A percentile compares a stretch with the other conserved stretches of the same genome.
Conservation (phyloP, 2,113 vertebrate species). For the Xerus inauris region DNA sequence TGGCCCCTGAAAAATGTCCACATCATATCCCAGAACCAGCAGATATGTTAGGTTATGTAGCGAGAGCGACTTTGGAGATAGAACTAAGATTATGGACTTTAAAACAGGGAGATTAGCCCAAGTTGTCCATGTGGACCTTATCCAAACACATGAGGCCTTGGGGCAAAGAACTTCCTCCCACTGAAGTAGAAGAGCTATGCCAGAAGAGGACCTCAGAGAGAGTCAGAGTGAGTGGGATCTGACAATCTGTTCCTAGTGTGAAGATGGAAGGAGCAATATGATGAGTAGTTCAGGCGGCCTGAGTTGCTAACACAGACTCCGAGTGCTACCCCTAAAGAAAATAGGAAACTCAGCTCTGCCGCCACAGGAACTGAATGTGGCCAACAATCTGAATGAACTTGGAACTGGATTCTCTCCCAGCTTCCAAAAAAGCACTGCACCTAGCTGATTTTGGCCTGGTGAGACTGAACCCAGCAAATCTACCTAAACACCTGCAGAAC, state of each 20-base stretch:
- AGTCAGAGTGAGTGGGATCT: not conserved
- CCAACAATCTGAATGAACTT: conserved; percentile 1
- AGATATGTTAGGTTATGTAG: not conserved
- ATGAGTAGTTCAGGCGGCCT: not conserved
- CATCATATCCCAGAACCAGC: not conserved
- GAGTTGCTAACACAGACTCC: not conserved
- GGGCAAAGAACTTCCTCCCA: not conserved
- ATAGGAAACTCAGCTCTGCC: not conserved
- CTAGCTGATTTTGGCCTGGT: not conserved
- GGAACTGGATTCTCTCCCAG: not conserved
- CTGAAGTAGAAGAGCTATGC: not conserved
- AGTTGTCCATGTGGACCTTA: not conserved
- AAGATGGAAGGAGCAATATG: not conserved
- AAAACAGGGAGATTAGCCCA: not conserved
- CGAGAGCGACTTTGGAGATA: not conserved
- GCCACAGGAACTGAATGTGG: not conserved
- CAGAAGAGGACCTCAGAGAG: not conserved
- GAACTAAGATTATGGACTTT: not conserved
- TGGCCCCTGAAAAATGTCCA: not conserved
- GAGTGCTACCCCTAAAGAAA: not conserved
- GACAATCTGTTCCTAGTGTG: not conserved
- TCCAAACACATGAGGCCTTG: not conserved
- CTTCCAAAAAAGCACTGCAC: not conserved
- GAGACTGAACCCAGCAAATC: not conserved
- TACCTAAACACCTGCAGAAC: not conserved